Evolutionary conservation across 1,140 invertebrate species (phyloP), one percentile per base, ranked within the genome.

Genomic region (Coboldia fuscipes): DNA sequence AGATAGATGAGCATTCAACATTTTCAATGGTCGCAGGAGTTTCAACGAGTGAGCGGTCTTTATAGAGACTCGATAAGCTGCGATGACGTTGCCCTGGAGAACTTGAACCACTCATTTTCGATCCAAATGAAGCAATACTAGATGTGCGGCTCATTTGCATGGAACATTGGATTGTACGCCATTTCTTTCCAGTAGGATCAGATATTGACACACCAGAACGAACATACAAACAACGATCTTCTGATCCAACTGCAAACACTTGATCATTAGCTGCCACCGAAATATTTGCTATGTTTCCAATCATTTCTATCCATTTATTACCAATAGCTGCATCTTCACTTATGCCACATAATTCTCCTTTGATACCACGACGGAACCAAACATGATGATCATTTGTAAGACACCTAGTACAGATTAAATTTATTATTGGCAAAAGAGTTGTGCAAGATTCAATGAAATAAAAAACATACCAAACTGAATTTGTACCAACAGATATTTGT

Each of bases 361-460:
- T 72, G 16, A 89, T 68, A 17, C 84, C 83, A 56, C 83, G 75
- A 41, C 83, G 63, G 50, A 88, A 89, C 83, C 83, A 90, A n/a
- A 88, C 78, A 46, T 72, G 70, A 36, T 74, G 70, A 48, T 86
- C 76, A 45, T 78, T 72, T 30, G 76, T 79, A 6, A 89, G 57
- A 39, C 75, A 82, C 7, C 7, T 24, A 8, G 7, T 24, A 8
- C 7, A 8, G 23, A 8, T 8, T 24, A 24, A 24, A 24, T 24
- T 24, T n/a, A n/a, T n/a, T n/a, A n/a, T n/a, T n/a, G n/a, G n/a
- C n/a, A n/a, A n/a, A n/a, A n/a, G n/a, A n/a, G n/a, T n/a, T n/a
- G n/a, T n/a, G 7, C 23, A 24, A 7, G 7, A n/a, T 24, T 24
- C 23, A n/a, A 8, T 24, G 7, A n/a, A 7, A 24, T 24, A 24